Base-by-base conservation (phyloP, 2,113 vertebrate genomes). In the Hipposideros armiger region DNA sequence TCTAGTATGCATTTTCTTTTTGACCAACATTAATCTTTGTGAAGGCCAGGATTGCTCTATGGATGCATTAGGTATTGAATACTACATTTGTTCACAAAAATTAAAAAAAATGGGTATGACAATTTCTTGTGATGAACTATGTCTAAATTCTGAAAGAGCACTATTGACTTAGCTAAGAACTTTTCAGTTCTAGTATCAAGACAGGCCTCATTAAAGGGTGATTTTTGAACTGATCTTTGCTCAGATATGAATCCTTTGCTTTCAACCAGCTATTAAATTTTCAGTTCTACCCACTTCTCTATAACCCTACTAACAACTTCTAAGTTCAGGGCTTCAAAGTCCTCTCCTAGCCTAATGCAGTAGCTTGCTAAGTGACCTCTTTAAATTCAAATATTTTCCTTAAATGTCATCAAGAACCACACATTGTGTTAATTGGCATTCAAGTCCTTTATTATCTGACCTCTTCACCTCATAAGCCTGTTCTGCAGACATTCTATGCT, bases 161-260 rank as follows among this genome's bases (percentile, higher is more conserved):
- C 11, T 66, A 11, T 30, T 56, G 15, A 30, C 2, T 87, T n/a
- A 13, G 17, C 19, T 58, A 93, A 58, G 32, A 87, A 14, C 8
- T 30, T 47, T 66, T 16, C 20, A 54, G 40, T 94, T 83, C 20
- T 16, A 42, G 17, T 50, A 64, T 62, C 26, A 77, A 87, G 32
- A 69, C 1, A 74, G 7, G 0, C 5, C 22, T 40, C 40, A 54
- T 50, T 74, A 90, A 69, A 84, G 40, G 30, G 14, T 80, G 17
- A 54, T 20, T 62, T 89, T 74, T 96, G 30, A 72, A n/a, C 24
- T 52, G 30, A 91, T 95, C 52, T 42, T 69, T 93, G 11, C 45
- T 90, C 17, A 70, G 7, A 17, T 47, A 42, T 24, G 58, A 78
- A 69, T 54, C 3, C 0, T 60, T 91, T 87, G 20, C 40, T n/a